Evolutionary conservation across 2,888 invertebrate genomes (phyloP).

Genomic region (Tenthredo mesomela): DNA sequence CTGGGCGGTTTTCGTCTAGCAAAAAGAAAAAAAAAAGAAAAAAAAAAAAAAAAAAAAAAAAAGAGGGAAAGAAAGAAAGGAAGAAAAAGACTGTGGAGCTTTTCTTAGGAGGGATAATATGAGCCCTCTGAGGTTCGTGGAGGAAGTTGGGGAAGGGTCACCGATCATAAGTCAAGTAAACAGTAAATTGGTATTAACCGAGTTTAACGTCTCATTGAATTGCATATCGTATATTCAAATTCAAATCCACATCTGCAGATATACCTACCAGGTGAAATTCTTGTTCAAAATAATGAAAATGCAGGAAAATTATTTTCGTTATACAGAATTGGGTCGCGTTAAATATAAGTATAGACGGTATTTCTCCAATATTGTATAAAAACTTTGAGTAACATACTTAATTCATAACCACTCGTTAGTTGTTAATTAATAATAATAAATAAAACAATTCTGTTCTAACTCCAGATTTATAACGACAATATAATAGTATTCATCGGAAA

Average conservation of each 20-base stretch:
- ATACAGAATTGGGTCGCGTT: background rate
- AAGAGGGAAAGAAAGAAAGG: background rate
- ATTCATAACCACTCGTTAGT: background rate
- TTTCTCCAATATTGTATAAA: background rate
- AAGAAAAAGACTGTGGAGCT: background rate
- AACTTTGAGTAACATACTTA: background rate
- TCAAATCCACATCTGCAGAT: background rate
- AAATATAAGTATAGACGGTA: background rate
- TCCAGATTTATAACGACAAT: background rate
- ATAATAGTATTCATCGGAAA: background rate
- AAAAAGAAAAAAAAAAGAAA: background rate
- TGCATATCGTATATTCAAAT: conserved; percentile 22
- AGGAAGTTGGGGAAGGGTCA: background rate
- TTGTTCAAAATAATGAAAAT: background rate
- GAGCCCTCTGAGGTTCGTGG: background rate
- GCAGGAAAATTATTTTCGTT: background rate
- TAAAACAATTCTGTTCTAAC: background rate
- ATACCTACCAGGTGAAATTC: background rate
- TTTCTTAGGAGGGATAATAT: conserved; percentile 17
- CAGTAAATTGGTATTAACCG: conserved; percentile 8
- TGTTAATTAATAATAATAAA: background rate
- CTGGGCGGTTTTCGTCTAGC: conserved; percentile 25
- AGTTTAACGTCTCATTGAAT: conserved; percentile 16
- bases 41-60: background rate
- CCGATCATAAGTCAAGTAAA: conserved; percentile 6